Conservation (phyloP, 2,113 vertebrate genomes). For the Trachemys scripta region DNA sequence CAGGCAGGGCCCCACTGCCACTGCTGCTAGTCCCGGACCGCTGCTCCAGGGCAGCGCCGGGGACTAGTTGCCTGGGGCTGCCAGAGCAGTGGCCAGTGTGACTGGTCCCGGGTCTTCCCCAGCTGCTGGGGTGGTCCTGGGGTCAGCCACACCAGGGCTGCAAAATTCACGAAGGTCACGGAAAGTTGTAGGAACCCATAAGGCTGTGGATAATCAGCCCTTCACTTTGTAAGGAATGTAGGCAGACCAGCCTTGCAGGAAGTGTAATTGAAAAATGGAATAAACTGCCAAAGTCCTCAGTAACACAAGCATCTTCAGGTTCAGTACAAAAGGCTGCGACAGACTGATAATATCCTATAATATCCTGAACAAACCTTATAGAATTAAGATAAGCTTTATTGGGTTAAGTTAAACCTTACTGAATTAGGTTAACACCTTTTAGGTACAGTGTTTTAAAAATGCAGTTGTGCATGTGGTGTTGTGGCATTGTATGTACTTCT, state of each 20-base stretch:
- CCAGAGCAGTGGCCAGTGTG: no score
- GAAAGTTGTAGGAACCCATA: no score
- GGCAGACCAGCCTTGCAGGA: not conserved
- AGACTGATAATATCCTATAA: not conserved
- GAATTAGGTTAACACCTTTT: not conserved
- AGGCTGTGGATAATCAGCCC: not conserved
- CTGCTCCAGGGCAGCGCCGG: no score
- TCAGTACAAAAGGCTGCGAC: not conserved
- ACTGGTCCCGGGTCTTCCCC: no score
- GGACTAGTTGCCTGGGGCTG: no score
- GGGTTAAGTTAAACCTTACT: not conserved
- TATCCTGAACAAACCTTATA: not conserved
- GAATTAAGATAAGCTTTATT: not conserved
- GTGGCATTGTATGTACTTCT: not conserved
- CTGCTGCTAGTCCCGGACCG: no score
- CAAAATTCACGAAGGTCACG: no score
- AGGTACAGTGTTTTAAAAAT: not conserved
- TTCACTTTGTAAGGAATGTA: not conserved
- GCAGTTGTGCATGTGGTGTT: not conserved
- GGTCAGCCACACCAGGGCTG: no score
- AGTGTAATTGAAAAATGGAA: constrained; percentile 1
- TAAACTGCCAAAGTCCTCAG: not conserved
- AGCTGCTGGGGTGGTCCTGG: no score
- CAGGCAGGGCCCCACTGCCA: no score
- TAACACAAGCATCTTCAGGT: not conserved